phyloP scores from a whole-genome alignment of 2,797 vertebrate genomes.

The Danio aesculapii region DNA sequence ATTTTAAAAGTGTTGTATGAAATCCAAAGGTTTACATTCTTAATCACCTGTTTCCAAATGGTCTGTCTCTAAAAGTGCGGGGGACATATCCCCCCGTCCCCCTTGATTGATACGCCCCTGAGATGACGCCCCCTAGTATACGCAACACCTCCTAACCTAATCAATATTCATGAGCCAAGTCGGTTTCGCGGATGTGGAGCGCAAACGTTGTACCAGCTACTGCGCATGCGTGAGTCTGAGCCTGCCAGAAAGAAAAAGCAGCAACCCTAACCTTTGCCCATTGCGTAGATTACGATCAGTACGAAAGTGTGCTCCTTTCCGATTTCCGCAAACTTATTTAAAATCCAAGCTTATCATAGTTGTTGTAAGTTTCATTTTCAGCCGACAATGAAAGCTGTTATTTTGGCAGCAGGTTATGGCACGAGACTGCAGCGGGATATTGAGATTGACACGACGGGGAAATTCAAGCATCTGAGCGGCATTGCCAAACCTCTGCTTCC shows the following conservation, averaged over 20 bases:
- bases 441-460: constrained; percentile 69
- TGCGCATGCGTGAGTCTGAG: constrained; percentile 3
- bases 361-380: background rate
- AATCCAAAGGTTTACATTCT: no score
- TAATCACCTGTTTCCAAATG: no score
- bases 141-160: background rate
- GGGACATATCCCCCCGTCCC: no score
- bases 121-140: no score
- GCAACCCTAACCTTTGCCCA: constrained; percentile 11
- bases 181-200: background rate
- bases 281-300: background rate
- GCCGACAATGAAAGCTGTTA: constrained; percentile 79
- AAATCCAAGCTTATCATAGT: background rate
- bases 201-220: background rate
- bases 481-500: constrained; percentile 82
- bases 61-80: no score
- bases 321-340: background rate
- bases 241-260: background rate
- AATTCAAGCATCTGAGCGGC: constrained; percentile 72
- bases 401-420: constrained; percentile 85
- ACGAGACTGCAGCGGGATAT: constrained; percentile 82
- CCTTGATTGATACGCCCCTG: no score
- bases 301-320: background rate
- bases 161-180: constrained; percentile 5
- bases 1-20: no score